These are phyloP conservation scores for Lampris incognitus DNA, from an alignment of 2,113 vertebrate genomes.

Conservation along the genomic window DNA sequence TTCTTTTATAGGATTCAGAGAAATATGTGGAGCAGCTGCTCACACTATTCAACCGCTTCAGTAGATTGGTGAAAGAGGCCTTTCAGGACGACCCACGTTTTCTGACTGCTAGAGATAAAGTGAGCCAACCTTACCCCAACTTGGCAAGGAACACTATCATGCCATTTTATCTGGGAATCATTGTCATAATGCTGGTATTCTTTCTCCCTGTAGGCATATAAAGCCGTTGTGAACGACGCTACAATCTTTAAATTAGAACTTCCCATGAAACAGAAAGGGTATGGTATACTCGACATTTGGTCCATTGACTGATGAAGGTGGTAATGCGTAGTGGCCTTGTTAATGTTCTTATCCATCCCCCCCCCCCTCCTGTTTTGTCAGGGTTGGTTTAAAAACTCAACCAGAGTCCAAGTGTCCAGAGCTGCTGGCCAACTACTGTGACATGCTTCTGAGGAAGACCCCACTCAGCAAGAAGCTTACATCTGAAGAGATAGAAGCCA, in stretches of 20 bases:
- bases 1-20: conserved; percentile 90
- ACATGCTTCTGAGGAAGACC: conserved; percentile 98
- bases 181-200: neutral
- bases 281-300: conserved; percentile 63
- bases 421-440: conserved; percentile 99
- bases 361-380: conserved; percentile 46
- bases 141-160: neutral
- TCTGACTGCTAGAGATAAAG: conserved; percentile 98
- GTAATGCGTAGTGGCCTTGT: neutral
- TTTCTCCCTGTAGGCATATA: conserved; percentile 88
- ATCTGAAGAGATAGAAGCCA: conserved; percentile 98
- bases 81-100: conserved; percentile 99
- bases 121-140: conserved; percentile 50
- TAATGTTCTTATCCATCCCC: neutral
- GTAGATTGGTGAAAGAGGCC: conserved; percentile 97
- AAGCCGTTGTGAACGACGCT: conserved; percentile 98
- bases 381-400: conserved; percentile 97
- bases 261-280: conserved; percentile 99
- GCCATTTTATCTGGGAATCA: neutral
- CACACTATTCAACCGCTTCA: conserved; percentile 98
- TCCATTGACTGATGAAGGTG: neutral
- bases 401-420: conserved; percentile 99
- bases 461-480: conserved; percentile 99
- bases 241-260: conserved; percentile 99
- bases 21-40: conserved; percentile 99